These are phyloP conservation scores for Bombyx mandarina DNA, from an alignment of 1,140 invertebrate genomes.

Conservation along the genomic window DNA sequence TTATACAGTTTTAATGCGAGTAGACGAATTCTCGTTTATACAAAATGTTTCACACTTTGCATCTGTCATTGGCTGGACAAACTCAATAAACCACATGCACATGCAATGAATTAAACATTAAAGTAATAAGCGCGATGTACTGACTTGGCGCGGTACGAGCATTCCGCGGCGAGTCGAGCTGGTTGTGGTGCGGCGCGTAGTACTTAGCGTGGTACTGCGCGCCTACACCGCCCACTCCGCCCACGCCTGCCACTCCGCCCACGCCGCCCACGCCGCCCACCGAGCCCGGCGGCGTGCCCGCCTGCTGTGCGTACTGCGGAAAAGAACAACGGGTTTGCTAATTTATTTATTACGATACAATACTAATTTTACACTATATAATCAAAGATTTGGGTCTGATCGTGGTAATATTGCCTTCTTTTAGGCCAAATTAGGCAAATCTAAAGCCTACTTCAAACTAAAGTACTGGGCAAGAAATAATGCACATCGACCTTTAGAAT, in stretches of 20 bases:
- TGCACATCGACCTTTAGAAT: no score
- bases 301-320: constrained; percentile 46
- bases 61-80: no score
- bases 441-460: no score
- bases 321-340: constrained; percentile 4
- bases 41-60: no score
- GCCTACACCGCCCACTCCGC: constrained; percentile 7
- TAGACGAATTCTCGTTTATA: no score
- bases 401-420: no score
- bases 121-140: constrained; percentile 10
- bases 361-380: not conserved
- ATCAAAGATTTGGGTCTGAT: not conserved
- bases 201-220: constrained; percentile 57
- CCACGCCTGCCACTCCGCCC: constrained; percentile 2
- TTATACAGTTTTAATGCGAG: no score
- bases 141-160: constrained; percentile 43
- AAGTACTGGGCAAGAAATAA: no score
- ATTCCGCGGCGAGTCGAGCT: constrained; percentile 49
- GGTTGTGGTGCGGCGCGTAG: constrained; percentile 50
- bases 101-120: not conserved
- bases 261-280: constrained; percentile 1
- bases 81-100: no score
- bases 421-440: no score
- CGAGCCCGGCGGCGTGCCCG: constrained; percentile 35
- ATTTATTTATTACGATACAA: not conserved